Base-by-base conservation (phyloP, 30 jellyfish, hydroid and myxozoan genomes). In the Aurelia sp. region DNA sequence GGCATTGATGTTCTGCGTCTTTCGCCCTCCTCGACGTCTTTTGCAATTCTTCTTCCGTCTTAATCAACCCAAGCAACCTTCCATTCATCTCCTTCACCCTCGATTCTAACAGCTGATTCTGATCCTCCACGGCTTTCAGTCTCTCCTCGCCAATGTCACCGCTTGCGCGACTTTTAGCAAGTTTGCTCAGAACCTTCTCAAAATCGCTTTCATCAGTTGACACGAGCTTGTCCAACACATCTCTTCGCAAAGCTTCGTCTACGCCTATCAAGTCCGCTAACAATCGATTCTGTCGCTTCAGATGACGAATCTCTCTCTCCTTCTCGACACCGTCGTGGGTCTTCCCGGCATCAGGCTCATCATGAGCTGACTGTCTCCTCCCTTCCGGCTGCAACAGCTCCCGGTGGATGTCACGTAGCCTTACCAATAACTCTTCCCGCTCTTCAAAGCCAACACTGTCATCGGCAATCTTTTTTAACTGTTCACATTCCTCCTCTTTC, bases 341-440 rank as follows among this genome's bases (percentile, higher is more conserved):
- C 77, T 66, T 27, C 20, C 12, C 77, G 7, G 11, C 9, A n/a
- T 51, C 84, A 8, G 71, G 35, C 22, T 51, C 22, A 51, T 53
- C 72, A 6, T 12, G 16, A 21, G 27, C 63, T 37, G 63, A 78
- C 20, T 40, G 79, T 16, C 20, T 76, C 20, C 20, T 40, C 6
- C 21, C 76, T 7, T 77, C 89, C 20, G 88, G 76, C 31, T 72
- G 83, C 74, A 91, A 62, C 52, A 82, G 48, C 50, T 90, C 86
- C 19, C 84, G 62, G 51, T 90, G 90, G 35, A 75, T 62, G 12
- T 76, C 86, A 37, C 84, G 74, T 78, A 91, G 31, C 47, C 91
- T 81, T 10, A 31, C 81, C 11, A 73, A 72, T 16, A 78, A 86
- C 58, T 78, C 85, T 30, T 82, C 93, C 30, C 88, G 76, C 47